phyloP scores from a whole-genome alignment of 2,113 vertebrate species.

The Xerus inauris region DNA sequence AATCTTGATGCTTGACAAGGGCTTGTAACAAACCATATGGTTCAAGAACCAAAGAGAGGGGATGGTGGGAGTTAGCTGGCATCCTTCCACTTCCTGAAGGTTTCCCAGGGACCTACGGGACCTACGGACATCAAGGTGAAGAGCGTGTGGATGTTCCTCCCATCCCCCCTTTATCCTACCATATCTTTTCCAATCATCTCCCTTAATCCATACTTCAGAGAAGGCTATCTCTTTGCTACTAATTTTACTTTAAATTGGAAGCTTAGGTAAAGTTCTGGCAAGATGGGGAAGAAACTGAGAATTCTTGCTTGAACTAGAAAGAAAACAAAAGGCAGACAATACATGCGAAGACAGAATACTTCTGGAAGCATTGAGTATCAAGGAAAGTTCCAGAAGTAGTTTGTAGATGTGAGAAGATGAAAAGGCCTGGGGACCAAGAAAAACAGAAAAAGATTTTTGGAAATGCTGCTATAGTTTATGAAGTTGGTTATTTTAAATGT shows the following conservation, averaged over 20 bases:
- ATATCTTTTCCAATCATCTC: background rate
- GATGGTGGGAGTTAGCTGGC: background rate
- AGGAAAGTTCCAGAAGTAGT: background rate
- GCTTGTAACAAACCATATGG: background rate
- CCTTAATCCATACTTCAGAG: background rate
- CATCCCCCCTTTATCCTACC: background rate
- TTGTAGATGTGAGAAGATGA: background rate
- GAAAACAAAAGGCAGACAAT: background rate
- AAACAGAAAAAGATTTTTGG: background rate
- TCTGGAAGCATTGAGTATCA: background rate
- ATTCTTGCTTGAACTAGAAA: background rate
- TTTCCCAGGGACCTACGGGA: background rate
- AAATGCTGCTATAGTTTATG: background rate
- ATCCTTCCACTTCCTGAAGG: background rate
- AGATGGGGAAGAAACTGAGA: background rate
- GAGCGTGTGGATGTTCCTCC: fast-evolving
- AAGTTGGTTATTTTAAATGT: slow-evolving; percentile 15
- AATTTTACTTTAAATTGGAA: background rate
- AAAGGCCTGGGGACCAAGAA: background rate
- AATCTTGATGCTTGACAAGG: background rate
- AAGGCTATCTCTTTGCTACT: background rate
- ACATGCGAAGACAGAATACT: background rate
- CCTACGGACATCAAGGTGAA: background rate
- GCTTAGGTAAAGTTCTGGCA: background rate
- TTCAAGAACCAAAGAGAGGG: background rate